phyloP scores from a whole-genome alignment of 2,113 vertebrate species.

The Galbula dea region DNA sequence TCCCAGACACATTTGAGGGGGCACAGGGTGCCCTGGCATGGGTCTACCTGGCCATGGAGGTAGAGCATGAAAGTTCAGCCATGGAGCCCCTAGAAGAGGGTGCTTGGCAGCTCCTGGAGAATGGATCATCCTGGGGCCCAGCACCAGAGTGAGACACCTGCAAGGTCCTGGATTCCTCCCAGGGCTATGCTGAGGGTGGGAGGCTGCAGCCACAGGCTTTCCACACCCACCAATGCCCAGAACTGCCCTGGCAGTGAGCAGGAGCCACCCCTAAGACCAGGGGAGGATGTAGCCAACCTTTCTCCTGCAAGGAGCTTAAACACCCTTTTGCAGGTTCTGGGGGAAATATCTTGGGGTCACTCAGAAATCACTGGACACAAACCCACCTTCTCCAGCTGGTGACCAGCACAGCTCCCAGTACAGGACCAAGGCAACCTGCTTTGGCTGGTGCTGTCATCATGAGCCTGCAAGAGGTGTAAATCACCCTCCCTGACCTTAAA shows the following conservation, averaged over 20 bases:
- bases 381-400: neutral
- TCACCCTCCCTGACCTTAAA: neutral
- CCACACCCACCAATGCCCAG: neutral
- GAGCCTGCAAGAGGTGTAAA: neutral
- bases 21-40: neutral
- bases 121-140: neutral
- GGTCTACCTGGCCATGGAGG: neutral
- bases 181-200: too few species aligned
- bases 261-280: neutral
- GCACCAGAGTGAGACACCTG: neutral
- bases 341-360: too few species aligned
- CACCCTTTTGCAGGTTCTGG: neutral
- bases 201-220: neutral
- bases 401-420: rapidly evolving
- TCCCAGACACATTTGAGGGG: neutral
- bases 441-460: neutral
- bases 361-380: neutral
- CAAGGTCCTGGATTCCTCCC: neutral
- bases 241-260: too few species aligned
- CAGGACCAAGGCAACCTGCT: neutral
- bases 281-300: neutral
- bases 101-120: neutral
- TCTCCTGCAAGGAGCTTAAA: neutral
- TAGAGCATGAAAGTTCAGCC: too few species aligned
- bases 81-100: neutral